Base-by-base conservation (phyloP, 2,888 invertebrate species). In the Drosophila meridiana region DNA sequence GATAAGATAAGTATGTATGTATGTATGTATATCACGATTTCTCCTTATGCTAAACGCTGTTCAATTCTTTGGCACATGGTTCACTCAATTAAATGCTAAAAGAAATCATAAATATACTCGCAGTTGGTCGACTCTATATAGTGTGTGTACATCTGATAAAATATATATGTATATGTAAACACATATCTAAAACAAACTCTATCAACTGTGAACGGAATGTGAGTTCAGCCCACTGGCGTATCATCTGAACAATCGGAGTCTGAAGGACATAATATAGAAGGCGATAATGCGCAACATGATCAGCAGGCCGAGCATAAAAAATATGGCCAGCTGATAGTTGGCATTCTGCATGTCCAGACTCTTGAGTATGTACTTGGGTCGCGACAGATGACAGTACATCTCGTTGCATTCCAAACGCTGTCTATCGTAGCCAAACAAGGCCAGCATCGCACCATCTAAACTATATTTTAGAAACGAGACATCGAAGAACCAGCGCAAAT, bases 391-490 rank as follows among this genome's bases (percentile, higher is more conserved):
- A 88, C 98, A 98, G 91, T 96, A 97, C 0, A 95, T 94, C 26
- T 95, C 94, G 0, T 95, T 94, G 91, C 98, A 98, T 2, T 94
- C 94, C 69, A 99, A 93, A 76, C 95, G 96, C 1, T 94, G 94
- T 0, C 98, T 94, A 81, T 96, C 95, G 92, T 96, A 96, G 8
- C 98, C 98, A 80, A 98, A 97, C 73, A 98, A 95, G 1, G 97
- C 95, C 42, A 97, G 93, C 79, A 97, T 95, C 0, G 97, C 94
- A 5, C 97, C 98, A 80, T 98, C 97, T 61, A 98, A 95, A 1
- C 97, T 97, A 87, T 98, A 98, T 85, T 98, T 97, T 42, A 98
- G 94, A 92, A 97, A 98, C 0, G 98, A 98, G 40, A 96, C 93
- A 91, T 98, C 96, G 87, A 98, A 98, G 38, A 98, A 85, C 98